phyloP scores from a whole-genome alignment of 2,888 invertebrate species.

The Caenorhabditis becei region DNA sequence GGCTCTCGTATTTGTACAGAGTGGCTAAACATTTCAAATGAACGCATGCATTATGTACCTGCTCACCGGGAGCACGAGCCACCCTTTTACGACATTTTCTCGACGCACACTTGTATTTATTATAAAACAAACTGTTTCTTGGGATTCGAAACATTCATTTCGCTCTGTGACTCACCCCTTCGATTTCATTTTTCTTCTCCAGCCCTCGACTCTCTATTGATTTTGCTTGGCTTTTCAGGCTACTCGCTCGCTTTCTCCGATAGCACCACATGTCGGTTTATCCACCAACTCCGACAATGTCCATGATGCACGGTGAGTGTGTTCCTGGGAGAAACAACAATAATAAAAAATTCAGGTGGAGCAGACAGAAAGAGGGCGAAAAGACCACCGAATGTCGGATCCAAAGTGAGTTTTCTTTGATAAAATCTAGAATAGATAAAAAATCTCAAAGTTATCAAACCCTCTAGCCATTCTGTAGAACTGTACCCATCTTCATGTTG shows the following conservation, averaged over 20 bases:
- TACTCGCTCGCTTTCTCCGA: neutral
- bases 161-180: slow-evolving; percentile 19
- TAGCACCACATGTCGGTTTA: slow-evolving; percentile 56
- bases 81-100: slow-evolving; percentile 35
- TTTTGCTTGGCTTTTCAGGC: slow-evolving; percentile 20
- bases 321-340: slow-evolving; percentile 3
- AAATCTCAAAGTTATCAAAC: too few species aligned
- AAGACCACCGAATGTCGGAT: slow-evolving; percentile 58
- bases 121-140: slow-evolving; percentile 30
- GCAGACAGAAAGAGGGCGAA: slow-evolving; percentile 44
- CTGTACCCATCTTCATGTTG: too few species aligned
- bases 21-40: slow-evolving; percentile 49
- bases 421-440: neutral
- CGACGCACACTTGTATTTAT: slow-evolving; percentile 18
- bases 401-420: slow-evolving; percentile 30
- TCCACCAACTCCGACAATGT: slow-evolving; percentile 57
- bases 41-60: slow-evolving; percentile 53
- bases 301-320: slow-evolving; percentile 52
- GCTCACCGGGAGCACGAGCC: slow-evolving; percentile 23
- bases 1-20: slow-evolving; percentile 41
- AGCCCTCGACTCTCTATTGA: neutral
- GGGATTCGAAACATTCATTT: slow-evolving; percentile 10
- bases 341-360: slow-evolving; percentile 33
- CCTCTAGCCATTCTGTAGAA: too few species aligned
- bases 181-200: neutral